These are phyloP conservation scores for Muraenolepis orangiensis DNA, from an alignment of 2,797 vertebrate species.

Conservation along the genomic window DNA sequence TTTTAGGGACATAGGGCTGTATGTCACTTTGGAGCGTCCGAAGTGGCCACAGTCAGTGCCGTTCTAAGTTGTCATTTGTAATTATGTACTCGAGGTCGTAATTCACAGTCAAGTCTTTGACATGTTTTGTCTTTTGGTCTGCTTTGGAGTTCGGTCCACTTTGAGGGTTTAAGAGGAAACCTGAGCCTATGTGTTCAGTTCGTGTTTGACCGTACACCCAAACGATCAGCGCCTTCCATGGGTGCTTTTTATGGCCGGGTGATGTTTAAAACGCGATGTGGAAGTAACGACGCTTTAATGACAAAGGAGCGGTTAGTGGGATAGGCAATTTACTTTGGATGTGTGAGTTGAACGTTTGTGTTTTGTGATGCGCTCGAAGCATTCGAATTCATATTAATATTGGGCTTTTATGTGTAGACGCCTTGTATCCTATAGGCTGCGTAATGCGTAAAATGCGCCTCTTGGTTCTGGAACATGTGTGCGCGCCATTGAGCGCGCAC, in stretches of 20 bases:
- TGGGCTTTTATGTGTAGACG: not conserved
- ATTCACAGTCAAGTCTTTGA: not conserved
- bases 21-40: not conserved
- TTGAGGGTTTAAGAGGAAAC: not conserved
- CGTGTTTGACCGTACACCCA: not conserved
- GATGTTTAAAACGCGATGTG: not conserved
- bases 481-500: not conserved
- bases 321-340: not conserved
- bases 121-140: not conserved
- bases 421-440: not conserved
- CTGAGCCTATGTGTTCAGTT: not conserved
- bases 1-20: not conserved
- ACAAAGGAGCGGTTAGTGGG: not conserved
- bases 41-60: not conserved
- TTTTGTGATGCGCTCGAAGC: not conserved
- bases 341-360: not conserved
- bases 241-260: conserved; percentile 3
- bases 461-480: not conserved
- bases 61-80: not conserved
- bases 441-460: not conserved
- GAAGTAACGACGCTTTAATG: not conserved
- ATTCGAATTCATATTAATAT: not conserved
- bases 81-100: not conserved
- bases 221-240: not conserved
- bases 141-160: not conserved